Evolutionary conservation across 92 coral and sea anemone genomes (phyloP).

Genomic region (Actinernus sp.): DNA sequence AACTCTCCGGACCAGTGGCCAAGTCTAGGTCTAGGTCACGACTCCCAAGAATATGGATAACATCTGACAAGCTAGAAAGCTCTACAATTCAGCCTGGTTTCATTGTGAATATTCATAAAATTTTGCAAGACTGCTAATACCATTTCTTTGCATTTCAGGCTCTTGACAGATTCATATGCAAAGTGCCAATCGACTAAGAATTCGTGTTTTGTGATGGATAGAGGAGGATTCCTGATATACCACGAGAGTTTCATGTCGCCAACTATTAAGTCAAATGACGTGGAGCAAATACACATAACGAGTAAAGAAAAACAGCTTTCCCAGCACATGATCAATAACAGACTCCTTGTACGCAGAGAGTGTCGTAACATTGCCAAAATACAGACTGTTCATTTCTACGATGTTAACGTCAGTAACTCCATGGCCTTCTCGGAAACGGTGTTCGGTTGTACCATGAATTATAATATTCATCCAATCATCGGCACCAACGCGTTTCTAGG

Average conservation of each 20-base stretch:
- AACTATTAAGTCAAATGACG: background rate
- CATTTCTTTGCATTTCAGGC: slow-evolving; percentile 14
- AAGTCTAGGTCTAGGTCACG: too few species aligned
- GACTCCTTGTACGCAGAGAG: slow-evolving; percentile 21
- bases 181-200: slow-evolving; percentile 13
- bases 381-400: slow-evolving; percentile 34
- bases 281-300: slow-evolving; percentile 55
- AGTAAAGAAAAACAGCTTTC: slow-evolving; percentile 53
- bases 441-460: slow-evolving; percentile 18
- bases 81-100: too few species aligned
- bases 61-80: too few species aligned
- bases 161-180: slow-evolving; percentile 55
- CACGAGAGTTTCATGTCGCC: slow-evolving; percentile 61
- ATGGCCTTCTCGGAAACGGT: slow-evolving; percentile 28
- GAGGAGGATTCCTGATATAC: slow-evolving; percentile 55
- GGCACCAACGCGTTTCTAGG: slow-evolving; percentile 53
- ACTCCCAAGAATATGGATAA: too few species aligned
- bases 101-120: too few species aligned
- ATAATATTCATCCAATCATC: slow-evolving; percentile 23
- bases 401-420: slow-evolving; percentile 10
- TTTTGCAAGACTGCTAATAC: too few species aligned
- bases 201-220: slow-evolving; percentile 63
- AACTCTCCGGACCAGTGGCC: too few species aligned
- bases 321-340: slow-evolving; percentile 44
- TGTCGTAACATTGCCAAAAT: slow-evolving; percentile 56